These are phyloP conservation scores for Polia nebulosa DNA, from an alignment of 2,888 invertebrate species.

Conservation along the genomic window DNA sequence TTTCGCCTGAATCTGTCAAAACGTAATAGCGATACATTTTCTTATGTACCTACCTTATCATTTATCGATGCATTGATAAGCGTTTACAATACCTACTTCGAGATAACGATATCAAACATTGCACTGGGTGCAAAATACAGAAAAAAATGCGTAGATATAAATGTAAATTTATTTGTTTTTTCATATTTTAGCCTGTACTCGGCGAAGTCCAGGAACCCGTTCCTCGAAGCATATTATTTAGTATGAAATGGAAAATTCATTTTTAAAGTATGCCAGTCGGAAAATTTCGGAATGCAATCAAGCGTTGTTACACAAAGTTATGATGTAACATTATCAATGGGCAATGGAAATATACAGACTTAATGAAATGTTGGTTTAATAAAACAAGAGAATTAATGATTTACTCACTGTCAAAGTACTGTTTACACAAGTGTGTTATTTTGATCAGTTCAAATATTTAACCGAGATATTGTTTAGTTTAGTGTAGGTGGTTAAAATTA, in stretches of 20 bases:
- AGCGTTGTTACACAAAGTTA: conserved; percentile 15
- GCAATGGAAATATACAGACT: conserved; percentile 47
- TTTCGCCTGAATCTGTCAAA: conserved; percentile 43
- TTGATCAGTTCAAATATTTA: conserved; percentile 53
- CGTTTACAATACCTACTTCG: conserved; percentile 42
- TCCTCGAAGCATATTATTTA: no score
- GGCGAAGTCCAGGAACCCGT: no score
- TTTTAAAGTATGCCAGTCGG: no score
- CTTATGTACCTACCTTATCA: conserved; percentile 30
- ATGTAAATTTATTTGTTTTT: not conserved
- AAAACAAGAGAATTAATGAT: conserved; percentile 78
- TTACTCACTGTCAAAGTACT: conserved; percentile 68
- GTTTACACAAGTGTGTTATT: conserved; percentile 71
- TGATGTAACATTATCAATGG: conserved; percentile 37
- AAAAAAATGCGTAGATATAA: not conserved
- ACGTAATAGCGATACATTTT: conserved; percentile 37
- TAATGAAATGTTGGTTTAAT: conserved; percentile 43
- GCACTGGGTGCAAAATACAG: conserved; percentile 13
- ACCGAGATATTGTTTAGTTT: conserved; percentile 13
- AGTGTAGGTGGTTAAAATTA: conserved; percentile 20
- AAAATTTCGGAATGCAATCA: conserved; percentile 17
- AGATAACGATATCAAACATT: conserved; percentile 42
- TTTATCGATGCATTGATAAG: conserved; percentile 61
- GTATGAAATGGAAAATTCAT: no score
- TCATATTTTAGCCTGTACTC: no score